Percentiles rank a stretch among this genome's conserved stretches.
These are phyloP conservation scores for Prionailurus bengalensis DNA, from an alignment of 2,113 vertebrate species.

Conservation along the genomic window DNA sequence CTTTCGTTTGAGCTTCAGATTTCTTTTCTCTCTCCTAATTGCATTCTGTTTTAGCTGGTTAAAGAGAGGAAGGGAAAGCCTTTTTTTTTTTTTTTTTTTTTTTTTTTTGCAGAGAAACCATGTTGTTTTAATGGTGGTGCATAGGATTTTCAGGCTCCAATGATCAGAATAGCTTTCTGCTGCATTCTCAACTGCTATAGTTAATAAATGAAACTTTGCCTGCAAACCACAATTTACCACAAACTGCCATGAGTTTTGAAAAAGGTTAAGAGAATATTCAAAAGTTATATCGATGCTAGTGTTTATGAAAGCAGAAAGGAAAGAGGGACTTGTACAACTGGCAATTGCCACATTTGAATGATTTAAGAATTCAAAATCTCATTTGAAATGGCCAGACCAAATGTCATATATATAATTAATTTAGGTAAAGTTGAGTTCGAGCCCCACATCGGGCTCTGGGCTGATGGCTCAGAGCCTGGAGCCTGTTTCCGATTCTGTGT, in stretches of 20 bases:
- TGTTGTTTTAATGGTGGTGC: not conserved
- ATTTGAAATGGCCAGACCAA: not conserved
- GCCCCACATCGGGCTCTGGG: too few relatives aligned
- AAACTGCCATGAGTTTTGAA: not conserved
- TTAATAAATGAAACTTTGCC: not conserved
- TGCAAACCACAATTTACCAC: not conserved
- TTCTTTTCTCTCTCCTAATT: constrained; percentile 73
- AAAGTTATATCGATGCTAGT: not conserved
- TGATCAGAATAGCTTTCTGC: not conserved
- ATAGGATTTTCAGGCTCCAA: not conserved
- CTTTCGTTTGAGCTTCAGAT: constrained; percentile 75
- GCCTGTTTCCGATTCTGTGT: too few relatives aligned
- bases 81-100: not conserved
- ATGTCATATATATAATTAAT: not conserved
- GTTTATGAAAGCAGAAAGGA: not conserved
- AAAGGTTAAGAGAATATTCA: not conserved
- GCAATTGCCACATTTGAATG: not conserved
- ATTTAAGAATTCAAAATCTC: not conserved
- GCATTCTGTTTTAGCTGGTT: constrained; percentile 39
- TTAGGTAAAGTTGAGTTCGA: not conserved
- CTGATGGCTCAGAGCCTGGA: too few relatives aligned
- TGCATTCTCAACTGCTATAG: not conserved
- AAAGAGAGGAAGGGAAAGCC: not conserved
- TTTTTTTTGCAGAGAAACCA: not conserved
- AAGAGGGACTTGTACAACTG: not conserved